Percentiles rank a stretch among this genome's conserved stretches.
These are phyloP conservation scores for Myotis findleyi DNA, from an alignment of 2,797 vertebrate genomes.

Conservation along the genomic window DNA sequence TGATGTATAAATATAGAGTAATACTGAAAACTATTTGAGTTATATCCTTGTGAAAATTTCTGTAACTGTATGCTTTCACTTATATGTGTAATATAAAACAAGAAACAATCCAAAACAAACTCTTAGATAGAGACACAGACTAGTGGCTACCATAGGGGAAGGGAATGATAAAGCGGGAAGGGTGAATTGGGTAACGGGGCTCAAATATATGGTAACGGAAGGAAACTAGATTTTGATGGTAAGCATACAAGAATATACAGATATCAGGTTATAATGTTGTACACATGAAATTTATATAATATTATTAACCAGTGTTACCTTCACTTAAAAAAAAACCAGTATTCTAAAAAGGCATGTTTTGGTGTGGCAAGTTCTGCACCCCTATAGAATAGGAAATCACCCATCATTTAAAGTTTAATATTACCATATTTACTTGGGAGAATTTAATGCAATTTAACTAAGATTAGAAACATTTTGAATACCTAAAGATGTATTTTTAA, in stretches of 20 bases:
- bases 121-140: not conserved
- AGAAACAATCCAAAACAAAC: not conserved
- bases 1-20: not conserved
- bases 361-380: not conserved
- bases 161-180: no score
- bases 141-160: not conserved
- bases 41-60: not conserved
- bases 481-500: not conserved
- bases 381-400: not conserved
- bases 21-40: not conserved
- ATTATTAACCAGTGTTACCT: not conserved
- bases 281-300: not conserved
- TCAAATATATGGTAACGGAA: not conserved
- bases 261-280: not conserved
- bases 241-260: not conserved
- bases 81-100: not conserved
- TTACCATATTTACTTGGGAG: not conserved
- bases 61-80: not conserved
- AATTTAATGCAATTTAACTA: slow-evolving; percentile 18
- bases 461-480: not conserved
- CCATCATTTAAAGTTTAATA: not conserved
- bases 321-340: not conserved
- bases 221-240: not conserved
- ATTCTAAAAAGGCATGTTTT: not conserved
- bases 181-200: not conserved